phyloP scores from a whole-genome alignment of 2,113 vertebrate genomes.

The Xiphophorus maculatus region DNA sequence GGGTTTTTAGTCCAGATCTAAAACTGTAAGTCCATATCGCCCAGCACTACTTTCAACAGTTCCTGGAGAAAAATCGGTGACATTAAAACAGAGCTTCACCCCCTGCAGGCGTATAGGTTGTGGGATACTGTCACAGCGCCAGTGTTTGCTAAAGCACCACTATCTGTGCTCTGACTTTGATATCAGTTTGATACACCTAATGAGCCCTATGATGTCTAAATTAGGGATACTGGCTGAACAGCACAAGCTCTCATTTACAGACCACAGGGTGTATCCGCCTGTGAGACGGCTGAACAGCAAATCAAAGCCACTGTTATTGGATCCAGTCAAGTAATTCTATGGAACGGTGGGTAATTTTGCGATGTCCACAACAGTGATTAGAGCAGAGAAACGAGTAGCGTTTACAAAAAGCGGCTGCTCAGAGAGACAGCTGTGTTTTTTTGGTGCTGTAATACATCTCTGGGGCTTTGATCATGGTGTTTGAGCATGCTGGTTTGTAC shows the following conservation, averaged over 20 bases:
- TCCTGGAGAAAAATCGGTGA: conserved; percentile 31
- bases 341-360: conserved; percentile 51
- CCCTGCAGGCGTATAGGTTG: conserved; percentile 40
- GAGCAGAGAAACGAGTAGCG: conserved; percentile 44
- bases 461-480: conserved; percentile 50
- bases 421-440: conserved; percentile 36
- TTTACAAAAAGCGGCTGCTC: conserved; percentile 39
- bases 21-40: no score
- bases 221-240: conserved; percentile 46
- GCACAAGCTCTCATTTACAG: conserved; percentile 62
- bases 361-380: conserved; percentile 71
- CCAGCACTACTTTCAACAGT: background rate
- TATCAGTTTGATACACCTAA: conserved; percentile 60
- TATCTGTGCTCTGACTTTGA: conserved; percentile 55
- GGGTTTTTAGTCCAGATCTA: no score
- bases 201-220: conserved; percentile 67
- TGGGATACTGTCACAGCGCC: conserved; percentile 8
- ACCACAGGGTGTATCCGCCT: conserved; percentile 60
- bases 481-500: conserved; percentile 31
- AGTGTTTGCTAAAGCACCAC: conserved; percentile 23
- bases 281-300: conserved; percentile 48
- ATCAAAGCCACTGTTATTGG: conserved; percentile 61
- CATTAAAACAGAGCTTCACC: conserved; percentile 34
- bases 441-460: conserved; percentile 32
- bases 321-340: conserved; percentile 48